These are phyloP conservation scores for human (Homo sapiens) DNA, from an alignment of 2,113 vertebrate species.

Conservation along the genomic window DNA sequence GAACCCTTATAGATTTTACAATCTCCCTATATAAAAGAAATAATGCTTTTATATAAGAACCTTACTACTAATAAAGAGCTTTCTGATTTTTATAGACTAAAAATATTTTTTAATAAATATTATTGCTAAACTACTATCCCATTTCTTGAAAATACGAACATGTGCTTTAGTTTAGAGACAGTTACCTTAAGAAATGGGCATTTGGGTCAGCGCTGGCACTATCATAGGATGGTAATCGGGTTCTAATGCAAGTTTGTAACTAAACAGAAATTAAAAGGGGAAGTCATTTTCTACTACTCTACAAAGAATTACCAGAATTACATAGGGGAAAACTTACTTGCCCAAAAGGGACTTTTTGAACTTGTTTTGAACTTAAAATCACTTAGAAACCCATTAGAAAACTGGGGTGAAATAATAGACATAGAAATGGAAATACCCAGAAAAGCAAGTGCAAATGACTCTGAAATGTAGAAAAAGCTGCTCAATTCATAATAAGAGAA, in stretches of 20 bases:
- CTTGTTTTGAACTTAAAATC: conserved; percentile 53
- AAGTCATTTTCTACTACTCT: conserved; percentile 40
- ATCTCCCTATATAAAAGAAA: conserved; percentile 37
- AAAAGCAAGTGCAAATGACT: not conserved
- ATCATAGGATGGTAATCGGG: conserved; percentile 9
- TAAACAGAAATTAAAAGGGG: conserved; percentile 46
- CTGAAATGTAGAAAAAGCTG: not conserved
- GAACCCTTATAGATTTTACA: conserved; percentile 30
- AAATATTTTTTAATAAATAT: conserved; percentile 47
- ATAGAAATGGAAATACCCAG: not conserved
- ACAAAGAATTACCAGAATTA: conserved; percentile 70
- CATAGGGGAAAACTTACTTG: conserved; percentile 62
- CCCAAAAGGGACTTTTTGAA: conserved; percentile 62
- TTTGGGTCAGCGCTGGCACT: not conserved
- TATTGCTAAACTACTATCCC: conserved; percentile 54
- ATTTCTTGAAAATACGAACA: conserved; percentile 68
- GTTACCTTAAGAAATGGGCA: conserved; percentile 6
- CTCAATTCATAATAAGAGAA: not conserved
- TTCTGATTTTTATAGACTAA: conserved; percentile 57
- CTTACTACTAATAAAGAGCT: conserved; percentile 43
- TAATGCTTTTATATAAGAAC: conserved; percentile 45
- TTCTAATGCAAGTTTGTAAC: conserved; percentile 58
- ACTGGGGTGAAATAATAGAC: not conserved
- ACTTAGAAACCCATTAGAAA: not conserved
- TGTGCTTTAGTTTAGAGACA: conserved; percentile 42